These are phyloP conservation scores for Plemyria rubiginata DNA, from an alignment of 2,888 invertebrate genomes.

Conservation along the genomic window DNA sequence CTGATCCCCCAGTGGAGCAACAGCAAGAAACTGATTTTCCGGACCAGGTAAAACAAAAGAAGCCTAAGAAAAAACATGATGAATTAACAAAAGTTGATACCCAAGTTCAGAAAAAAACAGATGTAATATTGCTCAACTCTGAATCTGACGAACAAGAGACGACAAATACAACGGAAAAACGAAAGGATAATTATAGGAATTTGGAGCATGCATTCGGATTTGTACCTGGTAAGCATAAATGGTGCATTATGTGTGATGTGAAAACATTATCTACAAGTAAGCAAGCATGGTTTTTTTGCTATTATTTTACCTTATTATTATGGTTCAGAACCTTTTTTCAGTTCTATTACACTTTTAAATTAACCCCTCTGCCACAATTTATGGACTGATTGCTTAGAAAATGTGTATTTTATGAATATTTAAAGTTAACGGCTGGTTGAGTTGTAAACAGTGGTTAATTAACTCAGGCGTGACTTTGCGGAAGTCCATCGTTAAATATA, in stretches of 20 bases:
- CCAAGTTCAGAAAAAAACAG: conserved; percentile 31
- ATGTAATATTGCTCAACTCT: conserved; percentile 56
- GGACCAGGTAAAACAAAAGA: conserved; percentile 38
- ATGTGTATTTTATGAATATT: no score
- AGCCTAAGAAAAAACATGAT: neutral
- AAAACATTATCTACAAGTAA: conserved; percentile 15
- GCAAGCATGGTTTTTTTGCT: conserved; percentile 16
- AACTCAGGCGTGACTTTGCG: no score
- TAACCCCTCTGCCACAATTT: neutral
- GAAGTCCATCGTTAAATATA: no score
- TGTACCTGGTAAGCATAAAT: conserved; percentile 67
- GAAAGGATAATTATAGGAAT: conserved; percentile 53
- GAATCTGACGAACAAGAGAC: conserved; percentile 49
- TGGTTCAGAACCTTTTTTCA: neutral
- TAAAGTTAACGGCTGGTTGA: no score
- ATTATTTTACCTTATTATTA: neutral
- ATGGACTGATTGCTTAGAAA: neutral
- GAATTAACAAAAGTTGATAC: neutral
- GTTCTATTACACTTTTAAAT: no score
- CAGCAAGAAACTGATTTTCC: neutral
- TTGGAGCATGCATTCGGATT: conserved; percentile 73
- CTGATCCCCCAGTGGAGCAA: neutral
- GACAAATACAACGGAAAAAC: conserved; percentile 6
- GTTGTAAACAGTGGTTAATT: no score
- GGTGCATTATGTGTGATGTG: conserved; percentile 22